Percentiles rank a stretch among this genome's conserved stretches.
Conservation (phyloP, 2,113 vertebrate genomes). For the Melospiza melodia region DNA sequence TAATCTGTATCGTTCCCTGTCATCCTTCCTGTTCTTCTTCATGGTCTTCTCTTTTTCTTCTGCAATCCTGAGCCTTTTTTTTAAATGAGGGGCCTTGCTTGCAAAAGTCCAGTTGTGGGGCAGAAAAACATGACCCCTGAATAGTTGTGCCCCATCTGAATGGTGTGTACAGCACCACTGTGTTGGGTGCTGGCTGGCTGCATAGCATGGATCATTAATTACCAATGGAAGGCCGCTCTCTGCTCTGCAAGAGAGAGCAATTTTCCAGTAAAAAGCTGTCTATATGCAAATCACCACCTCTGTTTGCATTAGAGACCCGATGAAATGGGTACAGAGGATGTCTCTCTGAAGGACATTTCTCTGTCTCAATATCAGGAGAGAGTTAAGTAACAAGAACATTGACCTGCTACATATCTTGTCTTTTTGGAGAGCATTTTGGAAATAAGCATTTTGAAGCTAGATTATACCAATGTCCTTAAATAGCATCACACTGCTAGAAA, state of each 20-base stretch:
- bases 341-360: not conserved
- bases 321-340: not conserved
- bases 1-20: not conserved
- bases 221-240: not conserved
- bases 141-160: not conserved
- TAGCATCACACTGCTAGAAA: not conserved
- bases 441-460: not conserved
- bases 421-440: not conserved
- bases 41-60: not conserved
- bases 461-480: not conserved
- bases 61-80: not conserved
- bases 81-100: not conserved
- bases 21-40: not conserved
- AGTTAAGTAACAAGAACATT: not conserved
- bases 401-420: not conserved
- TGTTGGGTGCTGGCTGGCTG: not conserved
- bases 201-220: not conserved
- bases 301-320: not conserved
- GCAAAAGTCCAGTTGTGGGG: not conserved
- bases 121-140: not conserved
- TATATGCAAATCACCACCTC: not conserved
- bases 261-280: slow-evolving; percentile 3
- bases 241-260: not conserved
- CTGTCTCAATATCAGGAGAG: not conserved
- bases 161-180: not conserved